Evolutionary conservation across 2,888 invertebrate species (phyloP), one percentile per base, ranked within the genome.

Genomic region (Agriopis marginaria): DNA sequence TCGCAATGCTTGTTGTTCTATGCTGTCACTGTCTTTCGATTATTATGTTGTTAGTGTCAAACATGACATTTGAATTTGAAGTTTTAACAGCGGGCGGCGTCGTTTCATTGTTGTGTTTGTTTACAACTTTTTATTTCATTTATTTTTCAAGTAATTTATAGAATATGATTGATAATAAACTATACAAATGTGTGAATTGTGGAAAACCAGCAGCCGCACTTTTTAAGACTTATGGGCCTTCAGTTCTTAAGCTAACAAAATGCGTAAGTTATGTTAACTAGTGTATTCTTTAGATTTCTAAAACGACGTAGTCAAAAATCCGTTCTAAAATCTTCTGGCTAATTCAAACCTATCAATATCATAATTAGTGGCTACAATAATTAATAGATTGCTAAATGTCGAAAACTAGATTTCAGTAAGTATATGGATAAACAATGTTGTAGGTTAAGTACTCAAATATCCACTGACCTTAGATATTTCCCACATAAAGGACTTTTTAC

Each of bases 201-300:
- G 97, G 97, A 0, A 87, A 93, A 74, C 85, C 92, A 56, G 94
- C 96, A 0, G 90, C 93, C 17, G 96, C 96, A 73, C 90, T 97
- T 0, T 97, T 94, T 79, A 96, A 95, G 77, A 95, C 95, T 71
- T 97, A 97, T 75, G 97, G 96, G 74, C 95, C 96, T 8, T 95
- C 96, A 7, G 96, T 97, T 53, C 88, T 97, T 23, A 97, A 97
- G 89, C 91, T 97, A 58, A 95, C 96, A 2, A 96, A 96, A 90
- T 97, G 97, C 90, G 97, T 97, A 95, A 93, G 96, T 95, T 50
- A 10, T 23, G 49, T 23, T 23, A 23, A 10, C 10, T 51, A 8
- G 42, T 8, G 3, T 32, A 32, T 32, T 32, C 32, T 32, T 32
- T 32, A 3, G 32, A 32, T 32, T 32, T 32, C 32, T 4, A 32